Conservation (phyloP, 2,888 invertebrate genomes). For the Salpingus planirostris region DNA sequence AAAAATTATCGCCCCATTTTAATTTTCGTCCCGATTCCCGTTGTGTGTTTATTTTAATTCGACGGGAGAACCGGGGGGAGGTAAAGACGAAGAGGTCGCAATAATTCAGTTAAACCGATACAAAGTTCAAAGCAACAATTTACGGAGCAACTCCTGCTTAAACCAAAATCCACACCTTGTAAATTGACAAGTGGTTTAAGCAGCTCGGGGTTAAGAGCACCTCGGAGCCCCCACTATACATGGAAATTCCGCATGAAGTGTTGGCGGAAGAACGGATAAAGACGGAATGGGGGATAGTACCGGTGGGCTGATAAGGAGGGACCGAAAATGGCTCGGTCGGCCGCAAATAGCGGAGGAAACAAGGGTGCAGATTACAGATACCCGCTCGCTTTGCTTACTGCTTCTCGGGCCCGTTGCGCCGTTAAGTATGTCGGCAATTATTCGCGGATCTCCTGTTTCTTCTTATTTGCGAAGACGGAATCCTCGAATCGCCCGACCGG, state of each 20-base stretch:
- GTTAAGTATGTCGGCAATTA: slow-evolving; percentile 39
- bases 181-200: slow-evolving; percentile 34
- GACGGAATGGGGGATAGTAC: slow-evolving; percentile 26
- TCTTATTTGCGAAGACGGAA: slow-evolving; percentile 17
- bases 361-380: slow-evolving; percentile 40
- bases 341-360: slow-evolving; percentile 41
- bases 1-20: too few relatives aligned
- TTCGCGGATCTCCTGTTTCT: slow-evolving; percentile 21
- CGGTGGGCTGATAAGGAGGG: slow-evolving; percentile 28
- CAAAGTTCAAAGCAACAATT: slow-evolving; percentile 28
- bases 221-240: slow-evolving; percentile 27
- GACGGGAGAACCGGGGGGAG: too few relatives aligned
- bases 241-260: slow-evolving; percentile 33
- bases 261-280: slow-evolving; percentile 30
- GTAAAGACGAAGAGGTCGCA: too few relatives aligned
- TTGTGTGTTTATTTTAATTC: slow-evolving; percentile 11
- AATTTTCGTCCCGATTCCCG: too few relatives aligned
- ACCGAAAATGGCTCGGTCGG: slow-evolving; percentile 36
- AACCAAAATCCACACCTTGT: slow-evolving; percentile 30
- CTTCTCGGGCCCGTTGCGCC: too few relatives aligned
- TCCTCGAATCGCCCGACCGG: too few relatives aligned
- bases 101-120: slow-evolving; percentile 15
- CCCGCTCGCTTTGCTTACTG: slow-evolving; percentile 34
- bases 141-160: slow-evolving; percentile 22
- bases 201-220: slow-evolving; percentile 28